Conservation (phyloP, 2,113 vertebrate genomes). For the Amia ocellicauda region DNA sequence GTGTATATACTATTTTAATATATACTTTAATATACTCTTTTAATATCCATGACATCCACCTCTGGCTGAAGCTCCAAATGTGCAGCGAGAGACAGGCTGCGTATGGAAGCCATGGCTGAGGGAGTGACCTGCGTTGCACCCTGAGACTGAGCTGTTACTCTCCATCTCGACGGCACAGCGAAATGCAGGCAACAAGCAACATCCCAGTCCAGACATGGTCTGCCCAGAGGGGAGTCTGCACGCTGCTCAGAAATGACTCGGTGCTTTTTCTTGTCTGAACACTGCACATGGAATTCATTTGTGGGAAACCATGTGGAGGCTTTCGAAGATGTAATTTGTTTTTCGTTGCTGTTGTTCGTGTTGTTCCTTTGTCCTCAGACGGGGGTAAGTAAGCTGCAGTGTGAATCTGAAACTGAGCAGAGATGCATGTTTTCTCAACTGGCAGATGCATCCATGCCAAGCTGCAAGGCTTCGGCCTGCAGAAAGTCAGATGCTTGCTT, state of each 20-base stretch:
- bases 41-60: too few species aligned
- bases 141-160: too few species aligned
- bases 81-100: too few species aligned
- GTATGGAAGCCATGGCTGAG: too few species aligned
- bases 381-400: conserved; percentile 17
- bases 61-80: too few species aligned
- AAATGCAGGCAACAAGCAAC: too few species aligned
- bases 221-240: conserved; percentile 21
- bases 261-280: conserved; percentile 28
- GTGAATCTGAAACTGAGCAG: background rate
- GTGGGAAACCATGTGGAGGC: conserved; percentile 36
- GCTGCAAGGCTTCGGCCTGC: background rate
- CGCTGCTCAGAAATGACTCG: conserved; percentile 38
- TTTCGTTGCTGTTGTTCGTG: too few species aligned
- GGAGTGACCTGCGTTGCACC: too few species aligned
- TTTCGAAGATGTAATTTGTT: conserved; percentile 45
- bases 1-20: too few species aligned
- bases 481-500: background rate
- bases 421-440: background rate
- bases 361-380: conserved; percentile 54
- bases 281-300: conserved; percentile 64
- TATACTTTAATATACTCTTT: too few species aligned
- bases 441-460: background rate
- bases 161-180: too few species aligned
- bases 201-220: background rate